Percentiles rank a stretch among this genome's conserved stretches.
Conservation (phyloP, 2,888 invertebrate species). For the Euproctis similis region DNA sequence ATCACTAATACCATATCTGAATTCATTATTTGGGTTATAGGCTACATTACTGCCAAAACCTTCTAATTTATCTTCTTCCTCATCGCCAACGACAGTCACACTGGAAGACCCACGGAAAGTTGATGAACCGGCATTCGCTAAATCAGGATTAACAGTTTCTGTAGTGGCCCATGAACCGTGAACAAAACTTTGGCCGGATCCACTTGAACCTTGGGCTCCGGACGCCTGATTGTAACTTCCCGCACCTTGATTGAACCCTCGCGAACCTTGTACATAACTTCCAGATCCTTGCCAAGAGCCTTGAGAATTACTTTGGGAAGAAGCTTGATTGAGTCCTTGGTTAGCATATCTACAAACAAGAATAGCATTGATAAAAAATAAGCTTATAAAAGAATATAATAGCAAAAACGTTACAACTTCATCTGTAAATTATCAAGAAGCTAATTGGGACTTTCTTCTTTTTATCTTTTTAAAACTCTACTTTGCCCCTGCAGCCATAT, state of each 20-base stretch:
- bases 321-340: constrained; percentile 22
- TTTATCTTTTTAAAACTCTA: no score
- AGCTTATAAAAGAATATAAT: no score
- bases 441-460: no score
- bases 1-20: constrained; percentile 57
- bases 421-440: no score
- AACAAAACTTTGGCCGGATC: constrained; percentile 41
- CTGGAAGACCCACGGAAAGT: constrained; percentile 45
- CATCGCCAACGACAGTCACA: constrained; percentile 56
- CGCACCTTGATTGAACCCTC: constrained; percentile 10
- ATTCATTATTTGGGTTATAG: constrained; percentile 55
- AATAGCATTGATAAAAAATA: no score
- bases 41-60: constrained; percentile 59
- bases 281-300: constrained; percentile 10
- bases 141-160: constrained; percentile 62
- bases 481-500: no score
- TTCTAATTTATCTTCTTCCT: constrained; percentile 51
- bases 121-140: constrained; percentile 58
- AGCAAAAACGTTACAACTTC: no score
- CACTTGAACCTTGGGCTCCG: constrained; percentile 14
- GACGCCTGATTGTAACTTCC: constrained; percentile 9
- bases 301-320: constrained; percentile 16
- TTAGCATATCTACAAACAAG: constrained; percentile 36
- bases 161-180: constrained; percentile 64
- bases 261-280: constrained; percentile 5